Conservation (phyloP, 2,113 vertebrate genomes). For the Tachycineta bicolor region DNA sequence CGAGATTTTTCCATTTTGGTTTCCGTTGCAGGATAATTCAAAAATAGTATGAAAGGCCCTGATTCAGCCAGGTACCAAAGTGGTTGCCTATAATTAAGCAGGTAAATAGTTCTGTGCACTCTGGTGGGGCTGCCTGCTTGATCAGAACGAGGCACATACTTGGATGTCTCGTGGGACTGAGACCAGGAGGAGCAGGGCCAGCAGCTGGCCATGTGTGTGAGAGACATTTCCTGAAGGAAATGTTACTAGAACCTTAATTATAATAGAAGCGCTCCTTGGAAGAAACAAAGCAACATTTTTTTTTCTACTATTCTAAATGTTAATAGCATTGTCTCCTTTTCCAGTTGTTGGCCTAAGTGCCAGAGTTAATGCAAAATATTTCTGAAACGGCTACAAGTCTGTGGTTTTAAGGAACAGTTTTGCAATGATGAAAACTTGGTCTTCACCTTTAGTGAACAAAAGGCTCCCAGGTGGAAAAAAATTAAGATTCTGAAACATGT, state of each 20-base stretch:
- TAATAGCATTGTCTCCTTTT: not conserved
- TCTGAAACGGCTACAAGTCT: not conserved
- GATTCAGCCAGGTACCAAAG: not conserved
- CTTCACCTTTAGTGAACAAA: not conserved
- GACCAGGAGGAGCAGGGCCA: not conserved
- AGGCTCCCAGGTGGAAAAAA: not conserved
- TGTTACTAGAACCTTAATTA: not conserved
- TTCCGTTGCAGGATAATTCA: not conserved
- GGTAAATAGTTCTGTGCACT: not conserved
- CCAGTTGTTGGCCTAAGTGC: not conserved
- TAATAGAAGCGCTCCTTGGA: not conserved
- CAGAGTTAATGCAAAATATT: not conserved
- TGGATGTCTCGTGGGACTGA: not conserved
- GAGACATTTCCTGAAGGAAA: conserved; percentile 43
- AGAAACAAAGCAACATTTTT: not conserved
- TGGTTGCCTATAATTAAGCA: not conserved
- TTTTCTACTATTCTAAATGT: not conserved
- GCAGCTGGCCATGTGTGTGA: not conserved
- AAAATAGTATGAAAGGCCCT: not conserved
- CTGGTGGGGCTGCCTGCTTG: not conserved
- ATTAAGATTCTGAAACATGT: not conserved
- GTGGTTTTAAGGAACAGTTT: not conserved
- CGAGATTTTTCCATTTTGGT: not conserved
- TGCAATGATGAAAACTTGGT: not conserved
- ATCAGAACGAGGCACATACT: not conserved